A percentile compares a stretch with the other conserved stretches of the same genome.
phyloP scores from a whole-genome alignment of 2,113 vertebrate species.

The Dunckerocampus dactyliophorus region DNA sequence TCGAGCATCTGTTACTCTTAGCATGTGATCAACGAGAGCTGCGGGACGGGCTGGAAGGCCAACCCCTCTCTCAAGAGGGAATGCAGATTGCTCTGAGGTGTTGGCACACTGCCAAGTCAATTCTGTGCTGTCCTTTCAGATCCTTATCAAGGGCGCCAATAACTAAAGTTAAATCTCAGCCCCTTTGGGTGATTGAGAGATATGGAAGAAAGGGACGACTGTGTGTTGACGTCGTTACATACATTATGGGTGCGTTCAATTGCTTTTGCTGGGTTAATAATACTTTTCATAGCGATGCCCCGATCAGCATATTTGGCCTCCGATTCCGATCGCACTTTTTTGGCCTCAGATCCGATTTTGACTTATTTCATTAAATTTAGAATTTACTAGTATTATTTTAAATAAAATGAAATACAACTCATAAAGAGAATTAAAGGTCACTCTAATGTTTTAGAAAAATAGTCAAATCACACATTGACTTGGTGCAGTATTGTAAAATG shows the following conservation, averaged over 20 bases:
- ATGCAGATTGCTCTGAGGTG: constrained; percentile 51
- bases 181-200: constrained; percentile 27
- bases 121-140: constrained; percentile 61
- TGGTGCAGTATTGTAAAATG: no score
- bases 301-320: no score
- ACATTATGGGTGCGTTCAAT: not conserved
- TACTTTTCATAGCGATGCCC: not conserved
- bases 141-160: constrained; percentile 59
- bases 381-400: no score
- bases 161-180: constrained; percentile 56
- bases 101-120: constrained; percentile 61
- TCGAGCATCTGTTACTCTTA: constrained; percentile 63
- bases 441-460: no score
- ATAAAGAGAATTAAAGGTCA: no score
- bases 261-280: not conserved
- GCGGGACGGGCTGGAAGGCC: constrained; percentile 24
- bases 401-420: no score
- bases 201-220: not conserved
- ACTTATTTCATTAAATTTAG: no score
- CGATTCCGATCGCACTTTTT: no score
- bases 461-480: no score
- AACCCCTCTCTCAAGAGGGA: constrained; percentile 43
- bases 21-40: constrained; percentile 32
- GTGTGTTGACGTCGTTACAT: not conserved
- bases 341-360: no score